Evolutionary conservation across 2,888 invertebrate species (phyloP).

Genomic region (Neocrepidodera transversa): DNA sequence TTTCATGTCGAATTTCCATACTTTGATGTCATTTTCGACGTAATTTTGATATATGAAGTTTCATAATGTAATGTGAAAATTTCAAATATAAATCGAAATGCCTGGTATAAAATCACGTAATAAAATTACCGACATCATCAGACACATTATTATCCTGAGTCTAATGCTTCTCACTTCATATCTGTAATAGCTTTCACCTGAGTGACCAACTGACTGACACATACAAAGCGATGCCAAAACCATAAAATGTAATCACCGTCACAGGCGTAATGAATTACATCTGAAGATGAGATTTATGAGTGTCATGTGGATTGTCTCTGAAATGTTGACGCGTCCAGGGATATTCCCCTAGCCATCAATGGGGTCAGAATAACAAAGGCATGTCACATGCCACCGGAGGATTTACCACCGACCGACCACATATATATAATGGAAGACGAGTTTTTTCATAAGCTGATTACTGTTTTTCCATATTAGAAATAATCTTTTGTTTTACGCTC

Average conservation of each 20-base stretch:
- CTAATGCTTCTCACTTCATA: not conserved
- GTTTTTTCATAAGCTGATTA: not conserved
- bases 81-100: too few relatives aligned
- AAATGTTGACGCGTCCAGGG: constrained; percentile 8
- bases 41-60: constrained; percentile 19
- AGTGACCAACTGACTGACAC: constrained; percentile 1
- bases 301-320: constrained; percentile 15
- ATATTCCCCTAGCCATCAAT: constrained; percentile 8
- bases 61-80: not conserved
- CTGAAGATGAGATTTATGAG: constrained; percentile 17
- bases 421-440: not conserved
- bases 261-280: constrained; percentile 20
- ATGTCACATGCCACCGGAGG: constrained; percentile 8
- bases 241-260: constrained; percentile 25
- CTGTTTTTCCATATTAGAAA: not conserved
- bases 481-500: too few relatives aligned
- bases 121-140: too few relatives aligned
- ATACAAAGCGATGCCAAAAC: constrained; percentile 19
- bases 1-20: constrained; percentile 14
- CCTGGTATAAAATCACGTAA: too few relatives aligned
- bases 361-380: constrained; percentile 16
- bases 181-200: constrained; percentile 5
- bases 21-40: constrained; percentile 14
- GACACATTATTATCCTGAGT: not conserved
- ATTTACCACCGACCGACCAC: not conserved